Evolutionary conservation across 2,113 vertebrate genomes (phyloP).

Genomic region (Podarcis raffonei): DNA sequence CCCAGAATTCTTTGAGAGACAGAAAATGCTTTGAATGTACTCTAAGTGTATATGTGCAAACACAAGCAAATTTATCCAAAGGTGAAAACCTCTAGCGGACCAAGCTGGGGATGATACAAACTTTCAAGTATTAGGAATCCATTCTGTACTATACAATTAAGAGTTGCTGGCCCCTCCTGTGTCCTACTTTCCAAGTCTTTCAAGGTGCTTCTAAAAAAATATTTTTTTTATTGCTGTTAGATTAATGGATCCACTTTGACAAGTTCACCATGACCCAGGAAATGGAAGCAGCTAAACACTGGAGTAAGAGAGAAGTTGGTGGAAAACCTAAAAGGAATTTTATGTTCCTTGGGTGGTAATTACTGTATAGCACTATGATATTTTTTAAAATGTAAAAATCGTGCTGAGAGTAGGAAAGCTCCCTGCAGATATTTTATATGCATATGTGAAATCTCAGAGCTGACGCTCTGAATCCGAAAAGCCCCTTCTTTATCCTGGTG

Average conservation of each 20-base stretch:
- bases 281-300: slow-evolving; percentile 61
- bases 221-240: slow-evolving; percentile 60
- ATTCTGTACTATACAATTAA: slow-evolving; percentile 24
- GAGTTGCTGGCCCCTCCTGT: background rate
- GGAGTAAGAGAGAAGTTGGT: slow-evolving; percentile 50
- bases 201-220: slow-evolving; percentile 44
- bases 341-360: slow-evolving; percentile 71
- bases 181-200: slow-evolving; percentile 30
- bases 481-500: background rate
- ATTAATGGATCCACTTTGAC: slow-evolving; percentile 65
- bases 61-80: background rate
- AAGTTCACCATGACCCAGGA: slow-evolving; percentile 70
- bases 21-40: no score
- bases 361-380: slow-evolving; percentile 52
- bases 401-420: slow-evolving; percentile 50
- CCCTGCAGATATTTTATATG: slow-evolving; percentile 14
- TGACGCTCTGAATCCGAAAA: background rate
- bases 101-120: background rate
- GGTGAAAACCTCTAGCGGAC: background rate
- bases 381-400: slow-evolving; percentile 48
- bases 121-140: slow-evolving; percentile 22
- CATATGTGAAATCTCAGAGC: background rate
- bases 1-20: no score
- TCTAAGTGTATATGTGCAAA: no score
- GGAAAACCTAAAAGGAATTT: slow-evolving; percentile 72